Base-by-base conservation (phyloP, 2,797 vertebrate genomes). In the Erpetoichthys calabaricus region DNA sequence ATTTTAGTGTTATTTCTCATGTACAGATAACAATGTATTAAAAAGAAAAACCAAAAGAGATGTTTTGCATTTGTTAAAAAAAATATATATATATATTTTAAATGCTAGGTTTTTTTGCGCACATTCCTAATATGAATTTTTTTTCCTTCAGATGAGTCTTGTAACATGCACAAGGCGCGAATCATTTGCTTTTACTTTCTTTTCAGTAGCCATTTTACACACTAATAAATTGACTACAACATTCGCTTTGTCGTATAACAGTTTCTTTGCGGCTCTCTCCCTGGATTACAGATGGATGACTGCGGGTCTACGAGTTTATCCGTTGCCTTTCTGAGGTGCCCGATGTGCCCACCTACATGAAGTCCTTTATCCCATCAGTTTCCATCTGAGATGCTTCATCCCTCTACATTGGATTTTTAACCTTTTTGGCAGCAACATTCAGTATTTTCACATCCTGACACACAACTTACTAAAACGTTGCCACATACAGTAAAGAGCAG, bases 11-110 rank as follows among this genome's bases (percentile, higher is more conserved):
- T 63, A 57, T 62, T 51, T 51, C 62, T 71, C 85, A 83, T 94
- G 91, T 97, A 94, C 90, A 97, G 91, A 89, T 94, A 90, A 92
- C 90, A 76, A 74, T 92, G 89, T 93, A 94, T 94, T 94, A 95
- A 84, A 82, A 78, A 91, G 79, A 67, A 89, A 86, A 85, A 79
- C 83, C 70, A 76, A 85, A 87, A 82, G 82, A 84, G 79, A 82
- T 77, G 69, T 75, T 76, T 75, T 56, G 59, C 57, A 55, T 73
- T 70, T 71, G 71, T 75, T 73, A 61, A 74, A 66, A 62, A 25
- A 25, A 83, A 70, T 76, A 85, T 86, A 82, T 81, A 83, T 79
- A 25, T 25, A 25, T 25, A 25, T 25, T 25, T 25, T 25, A 25
- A 25, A 25, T 25, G 25, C 63, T 79, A 82, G 81, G 72, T 71